These are phyloP conservation scores for Xiphydria camelus DNA, from an alignment of 2,888 invertebrate species.

Conservation along the genomic window DNA sequence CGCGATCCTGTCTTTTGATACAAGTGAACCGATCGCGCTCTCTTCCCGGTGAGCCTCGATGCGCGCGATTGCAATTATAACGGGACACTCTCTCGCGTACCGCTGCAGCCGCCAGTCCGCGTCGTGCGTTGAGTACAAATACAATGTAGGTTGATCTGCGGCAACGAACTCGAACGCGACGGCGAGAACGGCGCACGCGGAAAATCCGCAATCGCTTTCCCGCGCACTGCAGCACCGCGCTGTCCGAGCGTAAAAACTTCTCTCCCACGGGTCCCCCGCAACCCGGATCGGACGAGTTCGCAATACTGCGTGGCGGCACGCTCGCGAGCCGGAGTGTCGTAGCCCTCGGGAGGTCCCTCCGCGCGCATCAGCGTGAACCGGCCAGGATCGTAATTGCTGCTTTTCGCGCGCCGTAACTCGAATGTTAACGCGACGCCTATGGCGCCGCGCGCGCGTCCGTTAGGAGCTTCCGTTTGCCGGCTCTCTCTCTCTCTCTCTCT, in stretches of 20 bases:
- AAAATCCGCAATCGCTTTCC: too few relatives aligned
- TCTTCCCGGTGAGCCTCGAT: too few relatives aligned
- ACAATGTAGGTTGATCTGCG: too few relatives aligned
- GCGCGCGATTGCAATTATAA: too few relatives aligned
- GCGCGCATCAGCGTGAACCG: conserved; percentile 15
- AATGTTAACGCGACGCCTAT: conserved; percentile 19
- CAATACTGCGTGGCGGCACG: conserved; percentile 13
- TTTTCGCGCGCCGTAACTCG: neutral
- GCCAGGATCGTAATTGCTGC: neutral
- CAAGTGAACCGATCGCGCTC: too few relatives aligned
- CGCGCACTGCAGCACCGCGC: too few relatives aligned
- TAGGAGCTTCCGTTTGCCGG: conserved; percentile 24
- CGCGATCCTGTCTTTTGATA: too few relatives aligned
- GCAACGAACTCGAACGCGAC: too few relatives aligned
- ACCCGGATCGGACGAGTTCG: conserved; percentile 9
- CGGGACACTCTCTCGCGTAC: too few relatives aligned
- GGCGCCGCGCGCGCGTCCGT: conserved; percentile 18
- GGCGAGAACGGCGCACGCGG: too few relatives aligned
- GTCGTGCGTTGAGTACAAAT: too few relatives aligned
- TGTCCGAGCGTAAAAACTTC: neutral
- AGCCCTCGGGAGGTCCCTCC: conserved; percentile 27
- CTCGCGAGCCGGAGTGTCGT: conserved; percentile 16
- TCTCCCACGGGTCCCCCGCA: neutral
- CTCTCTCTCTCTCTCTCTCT: conserved; percentile 2
- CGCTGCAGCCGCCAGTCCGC: too few relatives aligned